Base-by-base conservation (phyloP, 2,797 vertebrate genomes). In the Eptatretus atami region DNA sequence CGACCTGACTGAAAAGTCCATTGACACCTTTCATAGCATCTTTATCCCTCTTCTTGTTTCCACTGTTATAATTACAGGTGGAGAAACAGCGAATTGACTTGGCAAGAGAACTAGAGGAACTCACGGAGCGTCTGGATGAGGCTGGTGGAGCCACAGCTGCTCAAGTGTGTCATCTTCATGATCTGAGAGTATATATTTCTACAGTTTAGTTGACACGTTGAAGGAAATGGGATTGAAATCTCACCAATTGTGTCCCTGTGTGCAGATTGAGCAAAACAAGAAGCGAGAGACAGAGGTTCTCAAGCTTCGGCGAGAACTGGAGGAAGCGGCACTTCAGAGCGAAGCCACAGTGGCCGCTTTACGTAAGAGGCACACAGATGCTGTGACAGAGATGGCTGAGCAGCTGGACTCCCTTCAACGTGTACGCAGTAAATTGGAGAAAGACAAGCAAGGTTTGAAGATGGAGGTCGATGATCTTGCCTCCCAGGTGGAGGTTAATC, bases 51-150 rank as follows among this genome's bases (percentile, higher is more conserved):
- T 44, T 44, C 31, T 44, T 44, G 31, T 44, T 44, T 44, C 31
- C 31, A 44, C 31, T 8, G 31, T 44, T 44, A 44, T 44, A 44
- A 44, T 44, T 44, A n/a, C 69, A 82, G 80, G 78, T 80, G 66
- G 80, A 81, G 71, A 82, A 80, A 71, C 80, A 82, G 68, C 72
- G 80, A 15, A 69, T 75, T 57, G 80, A 82, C 65, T 71, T 82
- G 3, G 76, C 71, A 67, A 75, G 76, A 66, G 80, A 82, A 53
- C 73, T 81, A 52, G 80, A 82, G 12, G 79, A 81, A 53, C 74
- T 81, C 65, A 80, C 78, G 3, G 80, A 81, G 68, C 71, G 77
- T 11, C 73, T 81, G 63, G 80, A 82, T 70, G 80, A 82, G 68
- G 77, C 76, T n/a, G 80, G 79, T 15, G 80, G 80, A 9, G 70